Conservation (phyloP, 2,888 invertebrate genomes). For the Leucania comma region DNA sequence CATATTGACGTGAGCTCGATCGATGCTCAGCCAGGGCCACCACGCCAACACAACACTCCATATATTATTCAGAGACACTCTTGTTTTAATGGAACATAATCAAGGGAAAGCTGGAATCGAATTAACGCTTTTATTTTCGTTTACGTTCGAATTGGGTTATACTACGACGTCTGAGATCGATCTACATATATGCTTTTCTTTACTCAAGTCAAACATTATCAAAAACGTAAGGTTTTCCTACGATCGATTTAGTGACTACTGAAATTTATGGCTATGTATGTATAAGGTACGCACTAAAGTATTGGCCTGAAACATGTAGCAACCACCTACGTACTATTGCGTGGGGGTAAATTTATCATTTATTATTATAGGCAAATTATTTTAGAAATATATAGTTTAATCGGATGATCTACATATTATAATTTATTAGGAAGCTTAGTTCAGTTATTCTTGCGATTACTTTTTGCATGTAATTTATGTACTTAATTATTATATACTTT, state of each 20-base stretch:
- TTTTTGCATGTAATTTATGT: conserved; percentile 66
- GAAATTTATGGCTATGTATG: conserved; percentile 32
- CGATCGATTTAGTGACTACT: conserved; percentile 14
- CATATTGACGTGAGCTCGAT: conserved; percentile 70
- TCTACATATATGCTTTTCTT: conserved; percentile 17
- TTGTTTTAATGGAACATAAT: conserved; percentile 81
- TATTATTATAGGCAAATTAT: conserved; percentile 32
- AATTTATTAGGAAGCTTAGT: conserved; percentile 45
- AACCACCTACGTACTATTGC: conserved; percentile 1
- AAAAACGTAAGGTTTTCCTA: conserved; percentile 24
- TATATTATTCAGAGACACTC: conserved; percentile 81
- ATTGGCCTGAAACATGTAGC: conserved; percentile 31
- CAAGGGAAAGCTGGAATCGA: conserved; percentile 80
- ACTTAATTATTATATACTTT: conserved; percentile 72
- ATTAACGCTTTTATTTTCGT: conserved; percentile 81
- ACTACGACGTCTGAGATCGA: conserved; percentile 29
- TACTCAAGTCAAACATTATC: conserved; percentile 28
- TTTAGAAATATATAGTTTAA: conserved; percentile 40
- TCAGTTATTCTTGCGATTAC: conserved; percentile 45
- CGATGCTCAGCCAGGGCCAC: conserved; percentile 77
- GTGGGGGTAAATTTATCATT: conserved; percentile 9
- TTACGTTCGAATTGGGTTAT: conserved; percentile 69
- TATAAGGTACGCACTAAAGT: conserved; percentile 23
- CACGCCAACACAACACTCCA: conserved; percentile 75
- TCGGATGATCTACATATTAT: conserved; percentile 13